Conservation (phyloP, 2,113 vertebrate species). For the Anolis carolinensis region DNA sequence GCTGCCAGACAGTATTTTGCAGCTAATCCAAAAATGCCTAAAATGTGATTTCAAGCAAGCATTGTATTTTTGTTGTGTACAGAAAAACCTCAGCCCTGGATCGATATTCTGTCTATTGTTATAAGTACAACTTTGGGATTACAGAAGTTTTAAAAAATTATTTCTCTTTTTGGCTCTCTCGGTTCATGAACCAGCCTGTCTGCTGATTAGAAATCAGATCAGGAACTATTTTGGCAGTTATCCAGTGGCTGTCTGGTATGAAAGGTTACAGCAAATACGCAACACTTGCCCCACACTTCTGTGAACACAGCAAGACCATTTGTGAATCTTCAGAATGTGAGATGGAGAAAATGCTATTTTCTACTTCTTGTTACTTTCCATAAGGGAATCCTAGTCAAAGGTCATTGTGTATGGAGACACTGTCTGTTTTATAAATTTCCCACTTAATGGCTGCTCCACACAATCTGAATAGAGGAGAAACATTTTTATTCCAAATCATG, state of each 20-base stretch:
- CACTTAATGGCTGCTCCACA: constrained; percentile 18
- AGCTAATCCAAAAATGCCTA: constrained; percentile 27
- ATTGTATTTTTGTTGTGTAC: background rate
- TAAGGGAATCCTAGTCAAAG: constrained; percentile 19
- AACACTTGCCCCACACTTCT: constrained; percentile 16
- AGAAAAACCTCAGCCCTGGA: constrained; percentile 42
- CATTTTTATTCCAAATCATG: background rate
- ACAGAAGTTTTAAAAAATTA: constrained; percentile 17
- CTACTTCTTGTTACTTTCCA: constrained; percentile 30
- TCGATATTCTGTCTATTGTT: constrained; percentile 32
- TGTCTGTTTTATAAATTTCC: constrained; percentile 38
- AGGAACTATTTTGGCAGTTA: constrained; percentile 56
- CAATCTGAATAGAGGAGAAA: background rate
- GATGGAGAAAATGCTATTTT: constrained; percentile 49
- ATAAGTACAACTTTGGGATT: constrained; percentile 17
- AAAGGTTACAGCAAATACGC: constrained; percentile 55
- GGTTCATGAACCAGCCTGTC: constrained; percentile 34
- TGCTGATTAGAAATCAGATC: constrained; percentile 58
- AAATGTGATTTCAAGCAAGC: background rate
- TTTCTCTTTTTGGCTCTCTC: constrained; percentile 44
- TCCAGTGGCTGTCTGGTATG: constrained; percentile 50
- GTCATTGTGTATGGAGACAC: constrained; percentile 22
- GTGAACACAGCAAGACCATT: constrained; percentile 44
- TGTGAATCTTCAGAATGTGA: background rate
- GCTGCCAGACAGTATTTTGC: background rate